These are phyloP conservation scores for Eristalis pertinax DNA, from an alignment of 2,888 invertebrate genomes.

Conservation along the genomic window DNA sequence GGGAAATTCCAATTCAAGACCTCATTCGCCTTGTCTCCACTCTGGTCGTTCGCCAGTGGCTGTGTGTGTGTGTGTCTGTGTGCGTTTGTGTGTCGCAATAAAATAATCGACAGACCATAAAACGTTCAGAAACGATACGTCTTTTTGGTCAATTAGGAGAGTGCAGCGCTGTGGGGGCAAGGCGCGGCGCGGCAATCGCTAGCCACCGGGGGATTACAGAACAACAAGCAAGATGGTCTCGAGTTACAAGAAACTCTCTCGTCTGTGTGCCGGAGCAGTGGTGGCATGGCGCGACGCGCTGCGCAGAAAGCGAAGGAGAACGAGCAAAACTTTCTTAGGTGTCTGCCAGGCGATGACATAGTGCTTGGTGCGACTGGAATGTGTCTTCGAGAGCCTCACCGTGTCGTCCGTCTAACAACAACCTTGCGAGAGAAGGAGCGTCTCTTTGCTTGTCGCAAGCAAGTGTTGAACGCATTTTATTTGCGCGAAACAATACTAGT, in stretches of 20 bases:
- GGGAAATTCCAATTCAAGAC: conserved; percentile 67
- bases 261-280: background rate
- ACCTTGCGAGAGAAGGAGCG: conserved; percentile 42
- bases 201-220: conserved; percentile 44
- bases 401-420: conserved; percentile 47
- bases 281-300: no score
- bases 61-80: background rate
- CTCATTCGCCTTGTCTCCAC: conserved; percentile 56
- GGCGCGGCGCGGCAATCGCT: no score
- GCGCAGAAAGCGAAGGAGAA: conserved; percentile 27
- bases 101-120: conserved; percentile 66
- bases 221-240: conserved; percentile 43
- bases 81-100: conserved; percentile 56
- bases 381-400: conserved; percentile 33
- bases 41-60: background rate
- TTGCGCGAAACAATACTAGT: conserved; percentile 28
- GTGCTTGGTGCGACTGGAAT: conserved; percentile 48
- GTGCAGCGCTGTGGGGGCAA: conserved; percentile 25
- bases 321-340: conserved; percentile 63
- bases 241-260: conserved; percentile 41
- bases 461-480: conserved; percentile 57
- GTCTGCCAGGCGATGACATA: conserved; percentile 27
- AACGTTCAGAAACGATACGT: conserved; percentile 44
- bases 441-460: conserved; percentile 20
- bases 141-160: conserved; percentile 69